Percentiles rank a stretch among this genome's conserved stretches.
These are phyloP conservation scores for Zhengitettix transpicula DNA, from an alignment of 2,888 invertebrate genomes.

Conservation along the genomic window DNA sequence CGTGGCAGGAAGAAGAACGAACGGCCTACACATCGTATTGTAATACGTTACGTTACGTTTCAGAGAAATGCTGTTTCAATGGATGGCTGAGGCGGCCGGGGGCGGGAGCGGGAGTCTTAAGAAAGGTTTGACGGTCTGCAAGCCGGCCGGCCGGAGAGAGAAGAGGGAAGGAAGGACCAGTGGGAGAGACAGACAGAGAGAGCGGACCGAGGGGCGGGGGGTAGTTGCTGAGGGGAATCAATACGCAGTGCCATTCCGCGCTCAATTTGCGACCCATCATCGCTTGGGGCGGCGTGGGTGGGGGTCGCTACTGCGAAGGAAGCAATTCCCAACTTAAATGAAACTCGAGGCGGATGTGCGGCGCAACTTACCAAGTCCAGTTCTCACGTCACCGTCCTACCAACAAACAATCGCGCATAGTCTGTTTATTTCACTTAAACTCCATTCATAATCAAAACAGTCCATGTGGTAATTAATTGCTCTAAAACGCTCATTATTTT, in stretches of 20 bases:
- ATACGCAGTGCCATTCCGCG: conserved; percentile 17
- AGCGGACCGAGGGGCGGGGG: neutral
- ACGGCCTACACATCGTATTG: too few species aligned
- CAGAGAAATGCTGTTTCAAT: too few species aligned
- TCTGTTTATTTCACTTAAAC: too few species aligned
- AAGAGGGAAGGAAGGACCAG: too few species aligned
- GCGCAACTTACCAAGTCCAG: too few species aligned
- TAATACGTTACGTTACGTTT: too few species aligned
- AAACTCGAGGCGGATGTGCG: neutral
- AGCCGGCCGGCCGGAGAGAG: neutral
- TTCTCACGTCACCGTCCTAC: too few species aligned
- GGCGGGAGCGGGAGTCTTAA: conserved; percentile 13
- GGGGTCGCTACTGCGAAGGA: conserved; percentile 21
- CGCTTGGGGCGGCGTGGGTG: conserved; percentile 13
- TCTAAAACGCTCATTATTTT: too few species aligned
- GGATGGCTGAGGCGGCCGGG: neutral
- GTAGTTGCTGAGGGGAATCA: conserved; percentile 1
- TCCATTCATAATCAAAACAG: too few species aligned
- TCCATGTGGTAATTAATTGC: too few species aligned
- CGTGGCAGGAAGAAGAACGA: too few species aligned
- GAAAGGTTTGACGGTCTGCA: conserved; percentile 5
- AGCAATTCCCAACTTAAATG: conserved; percentile 24
- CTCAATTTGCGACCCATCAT: conserved; percentile 30
- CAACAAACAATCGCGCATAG: too few species aligned
- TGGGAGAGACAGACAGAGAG: neutral